phyloP scores from a whole-genome alignment of 2,888 invertebrate genomes.

The Watsonalla binaria region DNA sequence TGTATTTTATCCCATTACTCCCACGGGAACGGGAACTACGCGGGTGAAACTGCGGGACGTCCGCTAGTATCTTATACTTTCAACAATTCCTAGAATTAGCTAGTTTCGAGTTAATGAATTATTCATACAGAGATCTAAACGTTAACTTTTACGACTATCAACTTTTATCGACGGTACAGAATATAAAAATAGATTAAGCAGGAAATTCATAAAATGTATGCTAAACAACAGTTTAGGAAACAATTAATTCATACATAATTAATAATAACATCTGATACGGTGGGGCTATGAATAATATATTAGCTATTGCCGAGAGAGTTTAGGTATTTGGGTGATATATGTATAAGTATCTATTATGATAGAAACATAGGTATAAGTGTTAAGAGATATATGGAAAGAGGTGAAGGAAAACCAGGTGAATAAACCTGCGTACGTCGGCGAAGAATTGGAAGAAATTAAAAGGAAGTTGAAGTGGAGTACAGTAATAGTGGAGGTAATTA shows the following conservation, averaged over 20 bases:
- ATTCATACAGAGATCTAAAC: neutral
- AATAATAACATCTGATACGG: neutral
- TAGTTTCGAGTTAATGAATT: conserved; percentile 22
- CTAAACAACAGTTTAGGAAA: neutral
- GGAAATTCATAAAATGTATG: neutral
- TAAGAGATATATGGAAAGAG: too few species aligned
- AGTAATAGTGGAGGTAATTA: too few species aligned
- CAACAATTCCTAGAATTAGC: conserved; percentile 23
- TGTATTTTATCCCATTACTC: too few species aligned
- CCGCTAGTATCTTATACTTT: neutral
- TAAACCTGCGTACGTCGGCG: too few species aligned
- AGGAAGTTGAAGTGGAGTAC: too few species aligned
- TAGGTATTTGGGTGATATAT: neutral
- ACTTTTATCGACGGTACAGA: neutral
- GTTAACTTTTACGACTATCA: conserved; percentile 1
- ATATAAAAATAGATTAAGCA: neutral
- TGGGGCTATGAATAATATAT: neutral
- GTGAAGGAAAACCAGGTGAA: too few species aligned
- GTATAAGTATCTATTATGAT: conserved; percentile 1
- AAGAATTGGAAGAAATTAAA: too few species aligned
- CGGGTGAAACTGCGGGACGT: too few species aligned
- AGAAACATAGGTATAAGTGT: too few species aligned
- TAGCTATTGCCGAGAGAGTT: too few species aligned
- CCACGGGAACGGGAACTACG: too few species aligned
- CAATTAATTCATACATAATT: neutral